Evolutionary conservation across 2,113 vertebrate genomes (phyloP), one percentile per base, ranked within the genome.

Genomic region (Falcunculus frontatus): DNA sequence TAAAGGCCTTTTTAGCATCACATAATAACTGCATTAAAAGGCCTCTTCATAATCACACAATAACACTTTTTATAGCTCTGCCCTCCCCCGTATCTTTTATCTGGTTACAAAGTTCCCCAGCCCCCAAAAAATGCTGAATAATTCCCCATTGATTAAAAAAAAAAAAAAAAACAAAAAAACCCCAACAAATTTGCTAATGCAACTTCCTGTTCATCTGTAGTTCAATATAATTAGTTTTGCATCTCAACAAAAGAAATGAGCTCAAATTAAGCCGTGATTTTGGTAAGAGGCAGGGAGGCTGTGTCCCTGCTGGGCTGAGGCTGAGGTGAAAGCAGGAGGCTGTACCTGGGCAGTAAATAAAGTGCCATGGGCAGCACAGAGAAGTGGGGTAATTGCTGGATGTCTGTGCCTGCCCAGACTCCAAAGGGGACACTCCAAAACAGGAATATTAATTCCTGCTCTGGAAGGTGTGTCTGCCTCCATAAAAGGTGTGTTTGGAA

Each of bases 171-270:
- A 56, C 52, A 18, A 53, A 37, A 26, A 11, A 67, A 30, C 13
- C 20, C 21, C 74, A 76, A 76, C 62, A 59, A 86, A 86, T 86
- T 89, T 85, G 68, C 94, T 94, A 94, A 86, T 89, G 92, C 95
- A 96, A 96, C 95, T 97, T 97, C 83, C 79, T 84, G 82, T 86
- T 94, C 69, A 73, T 95, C 93, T 44, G 25, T 37, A 87, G 96
- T 96, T 96, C 93, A 97, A 96, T 77, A 95, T 74, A 97, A 97
- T 97, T 96, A 97, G 92, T 93, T 97, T 94, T 95, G 92, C 73
- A 26, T 97, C 94, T 78, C 97, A 96, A 97, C 96, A 95, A 97
- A 97, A 96, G 96, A 88, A 95, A 95, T 60, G 27, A 94, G 80
- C 96, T 94, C 91, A 87, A 95, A 96, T 57, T 69, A 95, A 96